phyloP scores from a whole-genome alignment of 2,113 vertebrate genomes.

The Pluvialis apricaria region DNA sequence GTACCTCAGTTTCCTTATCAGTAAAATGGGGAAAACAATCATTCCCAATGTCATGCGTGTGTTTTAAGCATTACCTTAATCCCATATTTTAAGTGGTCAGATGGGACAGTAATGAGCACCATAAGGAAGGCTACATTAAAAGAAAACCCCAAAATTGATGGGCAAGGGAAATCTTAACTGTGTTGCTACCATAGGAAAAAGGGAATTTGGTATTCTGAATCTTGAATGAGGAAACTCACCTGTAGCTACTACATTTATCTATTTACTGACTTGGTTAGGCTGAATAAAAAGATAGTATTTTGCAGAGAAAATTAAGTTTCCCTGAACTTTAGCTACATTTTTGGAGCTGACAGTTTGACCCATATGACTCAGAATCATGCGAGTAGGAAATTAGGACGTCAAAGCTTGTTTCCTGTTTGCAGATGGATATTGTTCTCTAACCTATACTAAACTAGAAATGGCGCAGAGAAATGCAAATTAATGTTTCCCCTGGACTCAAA shows the following conservation, averaged over 20 bases:
- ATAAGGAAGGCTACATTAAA: neutral
- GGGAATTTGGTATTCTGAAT: neutral
- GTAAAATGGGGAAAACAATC: neutral
- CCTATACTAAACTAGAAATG: neutral
- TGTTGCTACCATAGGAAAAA: neutral
- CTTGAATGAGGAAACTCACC: neutral
- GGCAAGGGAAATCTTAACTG: neutral
- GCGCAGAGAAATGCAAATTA: neutral
- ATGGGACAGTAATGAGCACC: neutral
- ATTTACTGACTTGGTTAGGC: neutral
- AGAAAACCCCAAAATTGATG: neutral
- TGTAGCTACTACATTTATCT: neutral
- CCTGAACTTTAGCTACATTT: neutral
- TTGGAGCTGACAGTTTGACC: neutral
- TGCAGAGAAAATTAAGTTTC: neutral
- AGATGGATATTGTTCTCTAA: constrained; percentile 23
- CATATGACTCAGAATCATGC: neutral
- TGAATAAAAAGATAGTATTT: neutral
- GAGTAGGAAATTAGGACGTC: neutral
- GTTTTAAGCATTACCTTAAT: neutral
- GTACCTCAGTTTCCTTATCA: neutral
- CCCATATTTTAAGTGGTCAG: neutral
- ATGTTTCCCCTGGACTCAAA: neutral
- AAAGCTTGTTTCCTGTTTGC: constrained; percentile 30
- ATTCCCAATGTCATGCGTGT: neutral